These are phyloP conservation scores for Labeo catla DNA, from an alignment of 2,113 vertebrate genomes.

Conservation along the genomic window DNA sequence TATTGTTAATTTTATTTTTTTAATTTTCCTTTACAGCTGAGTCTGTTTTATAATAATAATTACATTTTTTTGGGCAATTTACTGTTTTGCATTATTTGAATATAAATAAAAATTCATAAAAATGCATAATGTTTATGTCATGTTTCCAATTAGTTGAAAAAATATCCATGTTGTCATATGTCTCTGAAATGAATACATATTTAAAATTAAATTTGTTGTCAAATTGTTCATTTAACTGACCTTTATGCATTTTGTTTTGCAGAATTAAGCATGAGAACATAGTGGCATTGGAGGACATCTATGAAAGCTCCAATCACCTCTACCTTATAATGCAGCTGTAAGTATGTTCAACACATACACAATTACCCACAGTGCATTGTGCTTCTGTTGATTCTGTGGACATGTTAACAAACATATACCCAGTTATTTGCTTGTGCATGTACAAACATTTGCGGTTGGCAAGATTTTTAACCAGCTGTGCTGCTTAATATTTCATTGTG, in stretches of 20 bases:
- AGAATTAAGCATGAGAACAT: slow-evolving; percentile 99
- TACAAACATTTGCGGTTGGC: not conserved
- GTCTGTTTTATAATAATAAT: too few relatives aligned
- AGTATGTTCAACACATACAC: slow-evolving; percentile 72
- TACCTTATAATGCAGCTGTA: slow-evolving; percentile 99
- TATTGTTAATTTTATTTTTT: too few relatives aligned
- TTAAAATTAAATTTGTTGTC: not conserved
- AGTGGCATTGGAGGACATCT: slow-evolving; percentile 97
- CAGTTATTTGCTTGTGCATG: not conserved
- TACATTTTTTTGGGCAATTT: too few relatives aligned
- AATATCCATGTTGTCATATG: not conserved
- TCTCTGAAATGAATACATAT: not conserved
- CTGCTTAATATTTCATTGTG: too few relatives aligned
- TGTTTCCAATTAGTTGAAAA: not conserved
- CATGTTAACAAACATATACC: not conserved
- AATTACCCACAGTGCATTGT: not conserved
- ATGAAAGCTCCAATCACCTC: slow-evolving; percentile 94
- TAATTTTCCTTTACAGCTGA: too few relatives aligned
- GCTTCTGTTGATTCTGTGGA: not conserved
- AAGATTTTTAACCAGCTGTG: not conserved
- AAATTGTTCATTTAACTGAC: not conserved
- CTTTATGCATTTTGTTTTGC: slow-evolving; percentile 52
- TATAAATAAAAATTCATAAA: not conserved
- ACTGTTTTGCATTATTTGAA: not conserved
- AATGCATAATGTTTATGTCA: not conserved